Evolutionary conservation across 1,140 invertebrate species (phyloP).

Genomic region (Drosophila kanapiae): DNA sequence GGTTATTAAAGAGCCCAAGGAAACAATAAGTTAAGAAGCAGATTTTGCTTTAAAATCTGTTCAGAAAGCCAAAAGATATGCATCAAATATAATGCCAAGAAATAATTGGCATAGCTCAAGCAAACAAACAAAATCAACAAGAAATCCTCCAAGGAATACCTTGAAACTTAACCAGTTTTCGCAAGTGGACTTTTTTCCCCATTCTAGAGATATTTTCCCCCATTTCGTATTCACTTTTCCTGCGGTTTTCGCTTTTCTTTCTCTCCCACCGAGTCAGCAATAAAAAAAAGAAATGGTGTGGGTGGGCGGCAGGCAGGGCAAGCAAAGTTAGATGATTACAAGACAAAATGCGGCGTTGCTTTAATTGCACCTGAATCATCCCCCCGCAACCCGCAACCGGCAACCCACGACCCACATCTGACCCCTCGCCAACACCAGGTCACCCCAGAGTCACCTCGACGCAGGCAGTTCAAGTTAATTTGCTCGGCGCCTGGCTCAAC

Average conservation of each 20-base stretch:
- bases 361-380: slow-evolving; percentile 72
- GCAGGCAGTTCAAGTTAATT: slow-evolving; percentile 75
- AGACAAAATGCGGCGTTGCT: slow-evolving; percentile 63
- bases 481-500: slow-evolving; percentile 56
- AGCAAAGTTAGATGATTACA: slow-evolving; percentile 63
- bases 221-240: slow-evolving; percentile 22
- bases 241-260: slow-evolving; percentile 18
- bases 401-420: slow-evolving; percentile 22
- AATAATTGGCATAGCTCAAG: slow-evolving; percentile 17
- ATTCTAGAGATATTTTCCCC: slow-evolving; percentile 15
- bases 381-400: slow-evolving; percentile 20
- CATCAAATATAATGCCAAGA: not conserved
- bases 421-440: not conserved
- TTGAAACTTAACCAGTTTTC: slow-evolving; percentile 25
- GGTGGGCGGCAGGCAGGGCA: too few species aligned
- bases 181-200: slow-evolving; percentile 1
- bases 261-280: slow-evolving; percentile 11
- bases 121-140: slow-evolving; percentile 5
- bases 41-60: too few species aligned
- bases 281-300: slow-evolving; percentile 12
- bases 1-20: not conserved
- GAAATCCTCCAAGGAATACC: slow-evolving; percentile 13
- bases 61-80: too few species aligned
- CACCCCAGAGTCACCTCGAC: not conserved
- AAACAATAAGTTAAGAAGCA: not conserved